These are phyloP conservation scores for Hypanus sabinus DNA, from an alignment of 2,113 vertebrate genomes.

Conservation along the genomic window DNA sequence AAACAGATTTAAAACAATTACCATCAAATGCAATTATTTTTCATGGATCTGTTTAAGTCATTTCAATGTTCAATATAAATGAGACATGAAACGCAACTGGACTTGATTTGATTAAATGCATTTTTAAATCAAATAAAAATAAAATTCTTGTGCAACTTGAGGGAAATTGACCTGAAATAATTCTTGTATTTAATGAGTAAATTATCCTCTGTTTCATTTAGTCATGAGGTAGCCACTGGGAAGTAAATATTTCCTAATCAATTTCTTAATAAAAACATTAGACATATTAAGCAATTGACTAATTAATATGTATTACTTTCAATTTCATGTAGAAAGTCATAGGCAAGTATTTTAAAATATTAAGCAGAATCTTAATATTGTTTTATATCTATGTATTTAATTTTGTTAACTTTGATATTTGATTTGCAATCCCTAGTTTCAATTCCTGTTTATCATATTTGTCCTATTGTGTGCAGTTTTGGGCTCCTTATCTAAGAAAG, in stretches of 20 bases:
- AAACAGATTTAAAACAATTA: constrained; percentile 6
- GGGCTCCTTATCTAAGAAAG: too few species aligned
- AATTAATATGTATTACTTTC: neutral
- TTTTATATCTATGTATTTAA: neutral
- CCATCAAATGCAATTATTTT: neutral
- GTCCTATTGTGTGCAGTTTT: too few species aligned
- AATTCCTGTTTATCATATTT: neutral
- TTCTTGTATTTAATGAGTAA: neutral
- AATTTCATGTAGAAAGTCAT: neutral
- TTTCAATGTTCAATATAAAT: constrained; percentile 1
- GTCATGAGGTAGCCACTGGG: neutral
- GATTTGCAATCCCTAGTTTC: neutral
- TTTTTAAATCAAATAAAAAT: neutral
- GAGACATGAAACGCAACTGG: constrained; percentile 7
- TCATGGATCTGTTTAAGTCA: neutral
- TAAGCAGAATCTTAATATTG: neutral
- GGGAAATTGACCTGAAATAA: neutral
- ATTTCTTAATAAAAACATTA: neutral
- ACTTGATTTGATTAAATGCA: neutral
- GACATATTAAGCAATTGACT: neutral
- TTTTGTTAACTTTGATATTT: neutral
- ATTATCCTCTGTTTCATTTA: neutral
- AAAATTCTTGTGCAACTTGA: neutral
- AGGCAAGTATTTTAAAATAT: neutral
- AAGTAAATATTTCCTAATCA: neutral